Percentiles rank a stretch among this genome's conserved stretches.
Evolutionary conservation across 2,888 invertebrate genomes (phyloP).

Genomic region (Lochmaea crataegi): DNA sequence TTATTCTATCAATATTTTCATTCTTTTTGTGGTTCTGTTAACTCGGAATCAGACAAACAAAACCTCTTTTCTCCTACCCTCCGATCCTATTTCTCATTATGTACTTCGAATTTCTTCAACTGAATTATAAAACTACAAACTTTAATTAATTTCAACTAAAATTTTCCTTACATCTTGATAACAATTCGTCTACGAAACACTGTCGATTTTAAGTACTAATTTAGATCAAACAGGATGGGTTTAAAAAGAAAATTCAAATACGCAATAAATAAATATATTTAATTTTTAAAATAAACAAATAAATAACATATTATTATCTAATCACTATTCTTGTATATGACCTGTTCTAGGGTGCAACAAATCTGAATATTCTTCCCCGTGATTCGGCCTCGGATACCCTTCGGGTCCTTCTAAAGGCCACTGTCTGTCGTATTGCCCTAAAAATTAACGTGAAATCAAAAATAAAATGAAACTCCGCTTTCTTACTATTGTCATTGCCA

Average conservation of each 20-base stretch:
- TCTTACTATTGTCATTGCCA: too few relatives aligned
- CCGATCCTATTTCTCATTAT: too few relatives aligned
- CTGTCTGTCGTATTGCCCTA: constrained; percentile 60
- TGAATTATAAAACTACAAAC: neutral
- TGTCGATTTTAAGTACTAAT: too few relatives aligned
- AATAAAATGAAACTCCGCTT: neutral
- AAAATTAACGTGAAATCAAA: constrained; percentile 47
- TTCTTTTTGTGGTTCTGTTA: too few relatives aligned
- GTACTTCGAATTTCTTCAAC: neutral
- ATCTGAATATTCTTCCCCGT: constrained; percentile 34
- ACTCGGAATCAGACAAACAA: too few relatives aligned
- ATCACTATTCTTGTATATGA: constrained; percentile 12
- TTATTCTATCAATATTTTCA: too few relatives aligned
- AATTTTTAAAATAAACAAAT: neutral
- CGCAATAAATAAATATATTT: constrained; percentile 4
- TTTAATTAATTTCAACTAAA: too few relatives aligned
- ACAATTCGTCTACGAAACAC: too few relatives aligned
- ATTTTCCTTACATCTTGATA: too few relatives aligned
- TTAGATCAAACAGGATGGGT: too few relatives aligned
- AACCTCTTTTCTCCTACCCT: too few relatives aligned
- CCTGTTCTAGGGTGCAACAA: constrained; percentile 42
- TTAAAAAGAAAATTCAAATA: neutral
- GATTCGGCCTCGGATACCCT: constrained; percentile 20
- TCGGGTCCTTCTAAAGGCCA: constrained; percentile 51
- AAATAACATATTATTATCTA: constrained; percentile 6